Conservation (phyloP, 2,113 vertebrate genomes). For the Ondatra zibethicus region DNA sequence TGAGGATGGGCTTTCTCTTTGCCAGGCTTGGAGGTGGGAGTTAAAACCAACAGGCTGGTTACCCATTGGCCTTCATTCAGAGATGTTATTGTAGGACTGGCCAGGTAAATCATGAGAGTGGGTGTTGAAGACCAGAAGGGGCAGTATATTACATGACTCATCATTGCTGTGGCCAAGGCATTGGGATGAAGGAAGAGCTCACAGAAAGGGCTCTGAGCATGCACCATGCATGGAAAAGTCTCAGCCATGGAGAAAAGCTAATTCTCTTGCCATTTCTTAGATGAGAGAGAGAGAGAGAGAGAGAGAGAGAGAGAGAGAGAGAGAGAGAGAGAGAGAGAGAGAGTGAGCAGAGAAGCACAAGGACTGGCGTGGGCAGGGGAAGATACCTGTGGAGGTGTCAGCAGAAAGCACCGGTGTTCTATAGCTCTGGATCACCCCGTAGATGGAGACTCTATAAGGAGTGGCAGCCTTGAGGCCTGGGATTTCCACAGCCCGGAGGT, state of each 20-base stretch:
- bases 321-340: background rate
- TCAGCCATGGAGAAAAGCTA: background rate
- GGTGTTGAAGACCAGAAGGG: background rate
- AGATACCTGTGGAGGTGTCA: conserved; percentile 86
- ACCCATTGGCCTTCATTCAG: background rate
- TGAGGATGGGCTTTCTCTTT: background rate
- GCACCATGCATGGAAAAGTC: background rate
- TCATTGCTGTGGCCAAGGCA: background rate
- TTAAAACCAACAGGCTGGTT: background rate
- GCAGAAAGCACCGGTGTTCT: conserved; percentile 86
- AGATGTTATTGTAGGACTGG: background rate
- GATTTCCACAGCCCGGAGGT: conserved; percentile 84
- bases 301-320: background rate
- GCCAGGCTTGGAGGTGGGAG: background rate
- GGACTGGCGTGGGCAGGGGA: background rate
- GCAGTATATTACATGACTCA: background rate
- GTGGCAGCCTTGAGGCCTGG: conserved; percentile 90
- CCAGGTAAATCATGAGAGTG: background rate
- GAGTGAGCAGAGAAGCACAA: no score
- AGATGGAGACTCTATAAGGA: conserved; percentile 90
- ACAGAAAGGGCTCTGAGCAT: background rate
- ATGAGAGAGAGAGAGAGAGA: background rate
- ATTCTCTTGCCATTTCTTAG: background rate
- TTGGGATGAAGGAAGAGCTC: background rate
- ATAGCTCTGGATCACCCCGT: conserved; percentile 88